Evolutionary conservation across 1,140 invertebrate species (phyloP).

Genomic region (Oryctes rhinoceros): DNA sequence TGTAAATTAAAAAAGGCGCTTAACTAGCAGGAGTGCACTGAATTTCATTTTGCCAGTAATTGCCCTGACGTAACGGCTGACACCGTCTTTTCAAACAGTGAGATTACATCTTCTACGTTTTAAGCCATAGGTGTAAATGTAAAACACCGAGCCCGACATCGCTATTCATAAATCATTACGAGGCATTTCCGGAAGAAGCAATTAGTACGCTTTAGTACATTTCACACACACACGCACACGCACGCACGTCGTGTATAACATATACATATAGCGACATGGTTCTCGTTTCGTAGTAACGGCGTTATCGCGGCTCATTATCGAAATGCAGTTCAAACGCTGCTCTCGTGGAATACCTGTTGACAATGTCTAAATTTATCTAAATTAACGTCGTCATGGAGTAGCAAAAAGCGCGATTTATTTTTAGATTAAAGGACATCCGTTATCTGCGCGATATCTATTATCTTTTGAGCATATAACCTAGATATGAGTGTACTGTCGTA

Average conservation of each 20-base stretch:
- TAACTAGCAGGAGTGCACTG: background rate
- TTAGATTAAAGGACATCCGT: constrained; percentile 3
- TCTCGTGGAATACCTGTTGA: constrained; percentile 24
- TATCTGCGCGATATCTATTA: constrained; percentile 12
- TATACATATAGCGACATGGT: background rate
- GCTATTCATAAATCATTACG: constrained; percentile 36
- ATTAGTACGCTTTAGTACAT: background rate
- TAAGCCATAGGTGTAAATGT: constrained; percentile 4
- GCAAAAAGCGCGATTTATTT: background rate
- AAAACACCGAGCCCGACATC: constrained; percentile 3
- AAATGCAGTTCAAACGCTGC: background rate
- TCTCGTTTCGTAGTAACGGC: background rate
- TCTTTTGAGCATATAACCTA: constrained; percentile 12
- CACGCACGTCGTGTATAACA: background rate
- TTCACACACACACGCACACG: too few species aligned
- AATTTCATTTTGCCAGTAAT: constrained; percentile 3
- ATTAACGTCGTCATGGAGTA: constrained; percentile 19
- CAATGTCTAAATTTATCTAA: constrained; percentile 32
- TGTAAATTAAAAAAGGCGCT: too few species aligned
- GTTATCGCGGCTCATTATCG: background rate
- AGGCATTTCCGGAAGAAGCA: constrained; percentile 32
- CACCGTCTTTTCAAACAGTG: background rate
- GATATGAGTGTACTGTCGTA: background rate
- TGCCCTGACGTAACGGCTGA: background rate
- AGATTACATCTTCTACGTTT: constrained; percentile 14